phyloP scores from a whole-genome alignment of 1,140 invertebrate species.

The Psix sp. region DNA sequence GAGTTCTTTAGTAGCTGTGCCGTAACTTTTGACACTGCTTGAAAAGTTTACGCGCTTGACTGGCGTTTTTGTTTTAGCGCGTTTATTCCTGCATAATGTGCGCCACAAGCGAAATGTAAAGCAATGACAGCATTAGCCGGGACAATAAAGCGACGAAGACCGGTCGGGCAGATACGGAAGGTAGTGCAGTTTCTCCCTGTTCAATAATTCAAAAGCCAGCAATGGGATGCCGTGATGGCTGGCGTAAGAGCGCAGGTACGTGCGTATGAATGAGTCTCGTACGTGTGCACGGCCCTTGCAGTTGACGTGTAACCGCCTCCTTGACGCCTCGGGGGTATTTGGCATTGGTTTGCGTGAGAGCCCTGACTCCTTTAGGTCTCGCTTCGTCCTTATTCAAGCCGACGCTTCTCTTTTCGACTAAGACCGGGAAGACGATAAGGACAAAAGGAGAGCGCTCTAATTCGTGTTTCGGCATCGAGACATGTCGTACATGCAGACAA shows the following conservation, averaged over 20 bases:
- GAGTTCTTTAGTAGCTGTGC: not conserved
- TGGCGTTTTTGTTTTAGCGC: constrained; percentile 38
- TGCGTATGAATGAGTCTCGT: constrained; percentile 52
- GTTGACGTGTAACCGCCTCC: constrained; percentile 50
- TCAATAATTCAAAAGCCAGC: constrained; percentile 69
- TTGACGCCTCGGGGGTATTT: constrained; percentile 58
- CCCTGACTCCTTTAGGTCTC: constrained; percentile 10
- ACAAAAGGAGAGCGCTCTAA: constrained; percentile 37
- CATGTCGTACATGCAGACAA: constrained; percentile 37
- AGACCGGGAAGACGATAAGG: constrained; percentile 48
- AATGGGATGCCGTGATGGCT: constrained; percentile 55
- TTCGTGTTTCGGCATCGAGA: constrained; percentile 47
- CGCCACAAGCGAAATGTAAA: constrained; percentile 30
- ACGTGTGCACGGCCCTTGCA: constrained; percentile 35
- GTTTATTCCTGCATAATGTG: constrained; percentile 40
- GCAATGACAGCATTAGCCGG: constrained; percentile 48
- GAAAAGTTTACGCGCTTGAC: constrained; percentile 37
- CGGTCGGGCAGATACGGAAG: constrained; percentile 49
- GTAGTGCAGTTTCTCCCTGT: constrained; percentile 64
- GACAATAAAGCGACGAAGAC: constrained; percentile 68
- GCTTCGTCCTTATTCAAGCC: constrained; percentile 16
- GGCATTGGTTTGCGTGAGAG: constrained; percentile 53
- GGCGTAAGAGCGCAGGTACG: constrained; percentile 46
- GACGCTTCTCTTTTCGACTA: constrained; percentile 11
- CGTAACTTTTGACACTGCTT: constrained; percentile 23